Conservation (phyloP, 2,797 vertebrate species). For the Aeoliscus strigatus region DNA sequence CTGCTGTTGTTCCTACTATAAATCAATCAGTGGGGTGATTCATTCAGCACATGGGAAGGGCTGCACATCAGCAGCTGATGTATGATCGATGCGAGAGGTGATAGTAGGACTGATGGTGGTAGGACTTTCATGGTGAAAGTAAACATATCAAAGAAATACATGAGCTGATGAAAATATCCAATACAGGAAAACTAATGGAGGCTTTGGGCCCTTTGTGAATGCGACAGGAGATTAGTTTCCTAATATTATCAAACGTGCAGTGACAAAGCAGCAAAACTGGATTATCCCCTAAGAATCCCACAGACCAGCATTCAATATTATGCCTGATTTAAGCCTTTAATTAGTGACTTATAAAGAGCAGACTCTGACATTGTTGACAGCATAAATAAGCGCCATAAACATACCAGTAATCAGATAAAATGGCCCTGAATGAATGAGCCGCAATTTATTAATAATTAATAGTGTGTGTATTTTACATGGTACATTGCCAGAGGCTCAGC, state of each 20-base stretch:
- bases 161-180: slow-evolving; percentile 6
- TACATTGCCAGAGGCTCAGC: not conserved
- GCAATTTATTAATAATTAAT: slow-evolving; percentile 1
- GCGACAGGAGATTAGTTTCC: slow-evolving; percentile 40
- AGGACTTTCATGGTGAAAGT: not conserved
- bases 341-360: not conserved
- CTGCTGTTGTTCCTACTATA: slow-evolving; percentile 24
- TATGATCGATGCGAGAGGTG: slow-evolving; percentile 48
- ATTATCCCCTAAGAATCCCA: slow-evolving; percentile 24
- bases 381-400: not conserved
- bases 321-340: slow-evolving; percentile 2
- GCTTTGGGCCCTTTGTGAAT: slow-evolving; percentile 28
- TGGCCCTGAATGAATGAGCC: too few relatives aligned
- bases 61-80: slow-evolving; percentile 21
- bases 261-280: slow-evolving; percentile 30
- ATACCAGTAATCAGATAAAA: slow-evolving; percentile 1
- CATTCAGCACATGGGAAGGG: slow-evolving; percentile 50
- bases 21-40: slow-evolving; percentile 55
- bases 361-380: not conserved
- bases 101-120: slow-evolving; percentile 25
- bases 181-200: not conserved
- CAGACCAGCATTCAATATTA: slow-evolving; percentile 1
- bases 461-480: not conserved
- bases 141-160: slow-evolving; percentile 1
- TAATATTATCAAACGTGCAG: slow-evolving; percentile 26